Evolutionary conservation across 2,888 invertebrate genomes (phyloP).

Genomic region (Gymnosoma rotundatum): DNA sequence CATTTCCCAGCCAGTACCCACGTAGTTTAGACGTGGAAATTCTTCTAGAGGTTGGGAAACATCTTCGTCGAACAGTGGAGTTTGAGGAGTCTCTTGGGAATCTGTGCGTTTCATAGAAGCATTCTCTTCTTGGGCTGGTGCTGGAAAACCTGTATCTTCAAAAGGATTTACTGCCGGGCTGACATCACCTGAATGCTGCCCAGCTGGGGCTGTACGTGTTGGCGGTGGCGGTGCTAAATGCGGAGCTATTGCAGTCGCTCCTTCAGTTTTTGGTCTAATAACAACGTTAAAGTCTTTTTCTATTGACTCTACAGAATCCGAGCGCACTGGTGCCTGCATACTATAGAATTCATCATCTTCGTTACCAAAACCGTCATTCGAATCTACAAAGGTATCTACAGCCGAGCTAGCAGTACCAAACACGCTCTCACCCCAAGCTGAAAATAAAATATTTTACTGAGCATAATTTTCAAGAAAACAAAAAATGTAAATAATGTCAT

Average conservation of each 20-base stretch:
- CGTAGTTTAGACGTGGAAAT: constrained; percentile 90
- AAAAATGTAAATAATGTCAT: constrained; percentile 4
- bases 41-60: constrained; percentile 95
- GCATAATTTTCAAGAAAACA: not conserved
- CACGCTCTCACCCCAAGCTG: constrained; percentile 82
- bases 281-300: constrained; percentile 91
- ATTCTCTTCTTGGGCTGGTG: constrained; percentile 73
- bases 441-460: constrained; percentile 22
- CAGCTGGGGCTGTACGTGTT: constrained; percentile 70
- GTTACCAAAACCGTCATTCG: constrained; percentile 85
- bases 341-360: constrained; percentile 90
- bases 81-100: constrained; percentile 93
- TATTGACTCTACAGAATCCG: constrained; percentile 88
- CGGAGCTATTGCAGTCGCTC: constrained; percentile 85
- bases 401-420: constrained; percentile 79
- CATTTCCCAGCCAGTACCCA: constrained; percentile 97
- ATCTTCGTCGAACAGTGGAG: constrained; percentile 96
- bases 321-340: constrained; percentile 87
- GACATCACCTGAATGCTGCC: constrained; percentile 82
- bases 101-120: constrained; percentile 83
- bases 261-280: constrained; percentile 85
- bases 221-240: constrained; percentile 88
- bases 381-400: constrained; percentile 77
- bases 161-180: constrained; percentile 90
- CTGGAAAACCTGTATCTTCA: constrained; percentile 79